Evolutionary conservation across 2,797 vertebrate genomes (phyloP), one percentile per base, ranked within the genome.

Genomic region (Scolopax rusticola): DNA sequence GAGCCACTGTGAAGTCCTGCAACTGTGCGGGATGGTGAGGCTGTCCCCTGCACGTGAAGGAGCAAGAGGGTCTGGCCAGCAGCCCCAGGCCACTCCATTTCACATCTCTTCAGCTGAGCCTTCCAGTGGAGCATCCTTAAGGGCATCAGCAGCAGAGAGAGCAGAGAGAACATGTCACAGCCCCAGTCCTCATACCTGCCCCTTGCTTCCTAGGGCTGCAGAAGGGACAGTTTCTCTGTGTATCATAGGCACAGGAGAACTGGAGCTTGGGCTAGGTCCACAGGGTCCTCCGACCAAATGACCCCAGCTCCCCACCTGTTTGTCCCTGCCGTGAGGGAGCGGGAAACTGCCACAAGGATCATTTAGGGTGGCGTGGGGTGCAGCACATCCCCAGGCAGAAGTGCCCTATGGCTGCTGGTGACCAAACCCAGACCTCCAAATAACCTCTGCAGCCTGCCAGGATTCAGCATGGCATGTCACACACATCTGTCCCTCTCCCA

Each of bases 401-500:
- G 45, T 69, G 63, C 11, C 23, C 38, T 45, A 13, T 9, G 20
- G n/a, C 41, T 69, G 41, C 10, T 8, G 3, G 0, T 40, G 54
- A 47, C 71, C 15, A 54, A 84, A 80, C 13, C 40, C 71, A 89
- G 63, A 92, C 19, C 7, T 79, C 32, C 57, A 45, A 70, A 65
- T 8, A 87, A 75, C 30, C 17, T 53, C 75, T 89, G 81, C 53
- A 86, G 61, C 45, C 65, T 81, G 65, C 36, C 36, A 70, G 36
- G 60, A 36, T 6, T 43, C 23, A 87, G 18, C 1, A 1, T 84
- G 59, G 59, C n/a, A 5, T 27, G 23, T 60, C 71, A 56, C 25
- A 60, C 3, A 0, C 2, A 0, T 6, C 67, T 56, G 36, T 71
- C 36, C 53, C n/a, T 5, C 32, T 48, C 51, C 18, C n/a, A 63